Base-by-base conservation (phyloP, 2,797 vertebrate genomes). In the Fistularia commersonii region DNA sequence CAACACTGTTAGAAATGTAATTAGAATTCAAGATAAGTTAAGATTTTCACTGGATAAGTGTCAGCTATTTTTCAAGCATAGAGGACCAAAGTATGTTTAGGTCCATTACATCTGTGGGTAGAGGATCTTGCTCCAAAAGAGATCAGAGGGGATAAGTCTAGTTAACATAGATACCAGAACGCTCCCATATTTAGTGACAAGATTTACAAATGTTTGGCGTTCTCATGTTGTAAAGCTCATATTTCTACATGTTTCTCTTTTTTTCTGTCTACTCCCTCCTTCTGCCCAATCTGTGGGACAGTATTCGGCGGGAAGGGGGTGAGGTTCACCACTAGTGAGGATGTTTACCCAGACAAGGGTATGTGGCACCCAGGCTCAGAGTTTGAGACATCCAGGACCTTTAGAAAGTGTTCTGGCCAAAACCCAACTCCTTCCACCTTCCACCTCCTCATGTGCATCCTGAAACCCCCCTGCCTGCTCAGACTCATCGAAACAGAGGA, bases 321-420 rank as follows among this genome's bases (percentile, higher is more conserved):
- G 92, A 95, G 97, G 88, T 98, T 94, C 93, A 96, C 95, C 88
- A 92, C 94, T 97, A 98, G 94, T 92, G 97, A 99, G 93, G 96
- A 99, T 88, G 93, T 94, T 90, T 98, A 93, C 95, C 97, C 97
- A 88, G 96, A 98, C 69, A 98, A 98, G 97, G 97, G 97, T 99
- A 98, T 72, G 96, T 99, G 87, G 47, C 74, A 62, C 54, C 68
- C 61, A 68, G 83, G 77, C 70, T 75, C 54, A 74, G 71, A 51
- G 51, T 70, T 79, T 83, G 79, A 84, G 72, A 74, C 69, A 66
- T 55, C 55, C 66, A 70, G 77, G 80, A 72, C 49, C 52, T 53
- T 62, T 59, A 77, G 55, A 77, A 69, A 74, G 66, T 32, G 69
- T 77, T n/a, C n/a, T n/a, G n/a, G n/a, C 59, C 70, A 77, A 78